Base-by-base conservation (phyloP, 1,140 invertebrate genomes). In the Brachionus calyciflorus region DNA sequence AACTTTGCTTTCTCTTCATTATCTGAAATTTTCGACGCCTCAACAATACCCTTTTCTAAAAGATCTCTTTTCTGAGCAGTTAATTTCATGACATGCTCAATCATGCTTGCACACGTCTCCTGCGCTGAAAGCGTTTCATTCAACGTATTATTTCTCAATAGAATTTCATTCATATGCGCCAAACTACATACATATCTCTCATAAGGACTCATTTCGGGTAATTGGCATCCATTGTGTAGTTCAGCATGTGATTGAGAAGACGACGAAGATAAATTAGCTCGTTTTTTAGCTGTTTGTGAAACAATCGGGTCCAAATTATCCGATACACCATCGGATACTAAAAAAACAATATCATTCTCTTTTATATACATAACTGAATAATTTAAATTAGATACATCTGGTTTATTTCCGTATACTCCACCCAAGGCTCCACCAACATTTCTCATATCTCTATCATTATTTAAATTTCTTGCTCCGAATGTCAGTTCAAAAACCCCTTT, bases 221-320 rank as follows among this genome's bases (percentile, higher is more conserved):
- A 84, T 7, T 78, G 73, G 10, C 78, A 55, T 26, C 44, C n/a
- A 53, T 69, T 48, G 24, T 48, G 48, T n/a, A 26, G 46, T n/a
- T 28, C 44, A 10, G 44, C 2, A 5, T 4, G 14, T 14, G 44
- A 46, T 14, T 46, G 9, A 46, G 14, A 46, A 46, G 44, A 46
- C 9, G 24, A 28, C n/a, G n/a, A n/a, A n/a, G n/a, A n/a, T n/a
- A n/a, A n/a, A n/a, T n/a, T n/a, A n/a, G 6, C 44, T 65, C 49
- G 30, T 41, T 69, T 77, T 73, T 33, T 12, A 28, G 49, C 78
- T 65, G 40, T 75, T 41, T 68, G 44, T 41, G 48, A 63, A 44
- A 68, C 93, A 48, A 94, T 93, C 1, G 93, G 93, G 86, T 95
- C 93, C 83, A 94, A 93, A 82, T 95, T 95, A 81, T 95, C 93